Conservation (phyloP, 2,797 vertebrate genomes). For the Xiphorhynchus erythropygius region DNA sequence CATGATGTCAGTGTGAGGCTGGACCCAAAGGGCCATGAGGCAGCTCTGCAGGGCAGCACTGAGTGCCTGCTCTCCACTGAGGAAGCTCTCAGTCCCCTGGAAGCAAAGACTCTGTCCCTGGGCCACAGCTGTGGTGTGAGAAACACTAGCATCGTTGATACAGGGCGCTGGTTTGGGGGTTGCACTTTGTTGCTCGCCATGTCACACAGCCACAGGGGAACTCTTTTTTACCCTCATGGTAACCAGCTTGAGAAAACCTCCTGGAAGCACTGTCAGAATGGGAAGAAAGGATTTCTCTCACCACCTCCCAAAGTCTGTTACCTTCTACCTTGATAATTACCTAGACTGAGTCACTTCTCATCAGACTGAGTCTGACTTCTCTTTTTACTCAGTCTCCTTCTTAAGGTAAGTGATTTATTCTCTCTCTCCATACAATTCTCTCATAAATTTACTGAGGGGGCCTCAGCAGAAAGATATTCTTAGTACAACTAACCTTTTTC, state of each 20-base stretch:
- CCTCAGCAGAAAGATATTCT: background rate
- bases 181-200: accelerated
- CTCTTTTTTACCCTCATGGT: background rate
- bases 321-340: background rate
- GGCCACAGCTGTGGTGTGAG: background rate
- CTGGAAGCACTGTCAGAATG: background rate
- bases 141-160: background rate
- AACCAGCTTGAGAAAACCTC: background rate
- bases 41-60: background rate
- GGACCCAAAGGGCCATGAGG: accelerated
- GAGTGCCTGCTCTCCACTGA: accelerated
- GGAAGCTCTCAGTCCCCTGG: background rate
- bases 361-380: background rate
- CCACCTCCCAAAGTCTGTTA: background rate
- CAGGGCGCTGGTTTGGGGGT: background rate
- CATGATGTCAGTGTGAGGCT: background rate
- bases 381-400: background rate
- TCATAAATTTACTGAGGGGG: background rate
- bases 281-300: background rate
- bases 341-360: background rate
- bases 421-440: background rate
- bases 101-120: background rate
- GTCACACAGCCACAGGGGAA: background rate
- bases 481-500: background rate
- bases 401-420: background rate